Evolutionary conservation across 2,113 vertebrate species (phyloP).

Genomic region (Boulengeromyrus knoepffleri): DNA sequence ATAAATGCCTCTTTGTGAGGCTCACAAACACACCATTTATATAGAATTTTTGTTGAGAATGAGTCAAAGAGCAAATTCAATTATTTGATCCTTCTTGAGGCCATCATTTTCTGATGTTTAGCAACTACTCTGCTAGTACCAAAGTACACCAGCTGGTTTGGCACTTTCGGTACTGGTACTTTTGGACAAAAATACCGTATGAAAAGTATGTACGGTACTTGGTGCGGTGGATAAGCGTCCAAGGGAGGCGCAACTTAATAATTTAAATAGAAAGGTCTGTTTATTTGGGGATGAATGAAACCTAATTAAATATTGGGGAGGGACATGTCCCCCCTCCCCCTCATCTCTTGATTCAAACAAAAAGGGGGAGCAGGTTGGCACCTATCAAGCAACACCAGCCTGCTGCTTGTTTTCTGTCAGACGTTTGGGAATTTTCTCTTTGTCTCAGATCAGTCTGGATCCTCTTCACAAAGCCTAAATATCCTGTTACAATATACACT

Average conservation of each 20-base stretch:
- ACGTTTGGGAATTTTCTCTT: background rate
- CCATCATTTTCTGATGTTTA: background rate
- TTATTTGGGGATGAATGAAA: background rate
- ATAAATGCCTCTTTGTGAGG: background rate
- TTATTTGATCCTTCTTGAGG: background rate
- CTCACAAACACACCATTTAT: background rate
- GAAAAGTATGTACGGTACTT: too few species aligned
- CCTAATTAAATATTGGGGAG: background rate
- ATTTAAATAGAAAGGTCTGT: background rate
- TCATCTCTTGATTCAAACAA: background rate
- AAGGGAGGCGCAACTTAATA: background rate
- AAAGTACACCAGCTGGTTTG: too few species aligned
- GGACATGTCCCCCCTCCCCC: background rate
- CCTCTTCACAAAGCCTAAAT: background rate
- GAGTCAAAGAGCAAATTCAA: background rate
- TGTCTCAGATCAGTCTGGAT: background rate
- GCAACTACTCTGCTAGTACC: background rate
- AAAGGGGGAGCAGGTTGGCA: background rate
- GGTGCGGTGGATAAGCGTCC: too few species aligned
- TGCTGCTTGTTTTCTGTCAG: background rate
- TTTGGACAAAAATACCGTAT: too few species aligned
- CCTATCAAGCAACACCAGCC: background rate
- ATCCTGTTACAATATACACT: background rate
- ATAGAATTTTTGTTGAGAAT: background rate
- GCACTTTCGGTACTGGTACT: too few species aligned